Evolutionary conservation across 37 sponge, comb jelly and placozoan genomes (phyloP).

Genomic region (Chondrosia reniformis): DNA sequence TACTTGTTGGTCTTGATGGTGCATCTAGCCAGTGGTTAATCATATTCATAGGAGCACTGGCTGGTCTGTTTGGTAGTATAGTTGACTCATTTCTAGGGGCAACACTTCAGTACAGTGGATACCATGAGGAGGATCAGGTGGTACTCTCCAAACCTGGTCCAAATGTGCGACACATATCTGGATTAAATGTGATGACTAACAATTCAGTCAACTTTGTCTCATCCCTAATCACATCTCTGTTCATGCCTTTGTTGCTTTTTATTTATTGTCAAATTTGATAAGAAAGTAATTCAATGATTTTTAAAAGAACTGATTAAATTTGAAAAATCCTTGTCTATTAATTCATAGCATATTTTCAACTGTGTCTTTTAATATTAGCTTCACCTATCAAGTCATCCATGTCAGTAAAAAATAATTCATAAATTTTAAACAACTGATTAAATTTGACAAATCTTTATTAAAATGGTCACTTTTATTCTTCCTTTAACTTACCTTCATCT

Average conservation of each 20-base stretch:
- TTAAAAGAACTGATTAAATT: too few species aligned
- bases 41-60: constrained; percentile 35
- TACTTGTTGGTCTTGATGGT: background rate
- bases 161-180: constrained; percentile 69
- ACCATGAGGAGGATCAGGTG: constrained; percentile 20
- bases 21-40: constrained; percentile 24
- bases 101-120: constrained; percentile 79
- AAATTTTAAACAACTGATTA: too few species aligned
- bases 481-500: constrained; percentile 9
- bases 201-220: constrained; percentile 89
- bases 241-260: too few species aligned
- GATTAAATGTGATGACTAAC: constrained; percentile 66
- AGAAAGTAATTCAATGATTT: too few species aligned
- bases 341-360: too few species aligned
- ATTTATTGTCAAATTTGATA: too few species aligned
- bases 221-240: constrained; percentile 56
- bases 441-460: too few species aligned
- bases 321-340: too few species aligned
- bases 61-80: constrained; percentile 75
- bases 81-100: constrained; percentile 88
- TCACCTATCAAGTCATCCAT: too few species aligned
- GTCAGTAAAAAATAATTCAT: too few species aligned
- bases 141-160: constrained; percentile 42
- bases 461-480: too few species aligned
- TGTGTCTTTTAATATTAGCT: too few species aligned